Base-by-base conservation (phyloP, 2,797 vertebrate genomes). In the Rhynchonycteris naso region DNA sequence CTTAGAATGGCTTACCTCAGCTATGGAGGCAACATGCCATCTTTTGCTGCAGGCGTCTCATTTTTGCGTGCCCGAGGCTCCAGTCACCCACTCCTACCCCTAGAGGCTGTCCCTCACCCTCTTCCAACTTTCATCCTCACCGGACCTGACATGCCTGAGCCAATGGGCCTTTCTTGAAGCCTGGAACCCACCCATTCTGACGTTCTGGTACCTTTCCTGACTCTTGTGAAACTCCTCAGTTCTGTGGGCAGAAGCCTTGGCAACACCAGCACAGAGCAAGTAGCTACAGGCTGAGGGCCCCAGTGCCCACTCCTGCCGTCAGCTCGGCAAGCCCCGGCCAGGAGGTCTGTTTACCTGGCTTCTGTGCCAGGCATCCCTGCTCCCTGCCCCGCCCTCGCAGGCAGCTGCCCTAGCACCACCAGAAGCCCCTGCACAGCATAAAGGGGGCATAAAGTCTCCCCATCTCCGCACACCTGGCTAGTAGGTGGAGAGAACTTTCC, bases 241-340 rank as follows among this genome's bases (percentile, higher is more conserved):
- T 80, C 96, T 92, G 95, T 96, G 90, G 97, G 96, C 92, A 97
- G 97, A 95, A 81, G 92, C 52, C 28, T 58, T 90, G 95, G 96
- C 96, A 96, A 58, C 59, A 43, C 38, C 65, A 74, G 43, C 71
- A 16, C 19, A 35, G 15, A 96, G 75, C 97, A 96, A 96, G 97
- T 90, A 96, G 88, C 82, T 93, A 96, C 97, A 97, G 88, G 97
- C 93, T 4, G 0, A 66, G 68, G 76, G 96, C 97, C 88, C 61
- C 22, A 21, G 88, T 93, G 94, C 97, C 96, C 97, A 96, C 94
- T 97, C 90, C 91, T 69, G 85, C 78, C 22, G 5, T 80, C 93
- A 94, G 95, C 30, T 0, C 81, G 68, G 74, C 96, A 93, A 94
- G 88, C 94, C 90, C 92, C 1, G 7, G 90, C 95, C 89, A 21